Conservation (phyloP, 2,113 vertebrate species). For the Salvelinus namaycush region DNA sequence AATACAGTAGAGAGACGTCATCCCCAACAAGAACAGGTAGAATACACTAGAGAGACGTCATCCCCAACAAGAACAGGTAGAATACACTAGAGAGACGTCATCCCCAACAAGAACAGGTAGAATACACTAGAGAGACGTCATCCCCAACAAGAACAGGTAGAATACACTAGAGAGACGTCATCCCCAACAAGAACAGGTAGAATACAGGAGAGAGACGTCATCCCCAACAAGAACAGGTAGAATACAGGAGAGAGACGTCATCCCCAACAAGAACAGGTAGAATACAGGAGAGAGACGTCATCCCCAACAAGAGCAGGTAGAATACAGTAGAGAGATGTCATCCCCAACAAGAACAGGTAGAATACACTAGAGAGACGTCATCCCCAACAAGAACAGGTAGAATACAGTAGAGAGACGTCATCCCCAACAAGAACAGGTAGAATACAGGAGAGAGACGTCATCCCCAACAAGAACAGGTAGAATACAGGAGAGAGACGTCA, state of each 20-base stretch:
- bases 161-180: not conserved
- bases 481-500: constrained; percentile 76
- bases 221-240: not conserved
- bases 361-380: constrained; percentile 31
- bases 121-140: constrained; percentile 83
- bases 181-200: constrained; percentile 74
- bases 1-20: constrained; percentile 78
- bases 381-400: no score
- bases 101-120: constrained; percentile 1
- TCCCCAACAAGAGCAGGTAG: not conserved
- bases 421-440: no score
- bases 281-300: constrained; percentile 73
- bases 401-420: constrained; percentile 36
- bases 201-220: constrained; percentile 37
- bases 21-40: not conserved
- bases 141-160: constrained; percentile 73
- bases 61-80: not conserved
- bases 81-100: not conserved
- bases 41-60: not conserved
- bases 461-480: not conserved
- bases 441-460: constrained; percentile 33
- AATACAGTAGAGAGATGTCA: not conserved
- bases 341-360: no score
- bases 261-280: constrained; percentile 71
- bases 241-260: constrained; percentile 80